Conservation (phyloP, 2,113 vertebrate species). For the Aplodontia rufa region DNA sequence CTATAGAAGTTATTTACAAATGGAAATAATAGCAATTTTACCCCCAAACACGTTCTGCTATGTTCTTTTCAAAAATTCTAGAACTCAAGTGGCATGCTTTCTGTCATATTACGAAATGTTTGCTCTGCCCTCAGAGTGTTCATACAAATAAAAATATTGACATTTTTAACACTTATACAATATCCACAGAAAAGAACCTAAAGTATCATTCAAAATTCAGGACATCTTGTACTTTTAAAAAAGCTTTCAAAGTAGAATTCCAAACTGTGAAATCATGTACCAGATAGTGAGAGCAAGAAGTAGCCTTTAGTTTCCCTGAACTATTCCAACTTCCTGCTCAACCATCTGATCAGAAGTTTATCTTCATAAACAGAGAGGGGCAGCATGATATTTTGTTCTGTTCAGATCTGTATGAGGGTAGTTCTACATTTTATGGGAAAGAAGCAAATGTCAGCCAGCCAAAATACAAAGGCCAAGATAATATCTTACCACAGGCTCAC, state of each 20-base stretch:
- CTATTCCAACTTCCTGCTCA: conserved; percentile 73
- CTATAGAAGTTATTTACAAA: neutral
- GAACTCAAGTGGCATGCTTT: conserved; percentile 35
- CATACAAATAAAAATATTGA: conserved; percentile 78
- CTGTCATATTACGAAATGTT: conserved; percentile 51
- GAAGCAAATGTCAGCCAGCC: conserved; percentile 85
- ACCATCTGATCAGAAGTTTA: conserved; percentile 81
- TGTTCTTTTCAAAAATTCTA: conserved; percentile 62
- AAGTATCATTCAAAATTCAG: conserved; percentile 62
- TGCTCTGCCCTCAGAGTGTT: conserved; percentile 61
- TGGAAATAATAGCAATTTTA: neutral
- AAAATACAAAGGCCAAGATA: conserved; percentile 87
- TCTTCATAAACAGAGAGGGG: conserved; percentile 80
- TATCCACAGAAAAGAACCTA: conserved; percentile 40
- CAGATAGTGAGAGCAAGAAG: conserved; percentile 5
- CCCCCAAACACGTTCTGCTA: conserved; percentile 51
- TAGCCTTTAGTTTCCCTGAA: conserved; percentile 75
- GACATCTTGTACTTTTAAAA: conserved; percentile 59
- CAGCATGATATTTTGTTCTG: conserved; percentile 58
- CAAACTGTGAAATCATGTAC: conserved; percentile 27
- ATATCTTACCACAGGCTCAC: conserved; percentile 80
- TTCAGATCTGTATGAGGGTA: conserved; percentile 76
- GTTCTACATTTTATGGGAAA: conserved; percentile 76
- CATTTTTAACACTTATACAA: conserved; percentile 68
- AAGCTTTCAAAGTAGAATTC: conserved; percentile 35